Base-by-base conservation (phyloP, 2,113 vertebrate species). In the Rhabdomys dilectus region DNA sequence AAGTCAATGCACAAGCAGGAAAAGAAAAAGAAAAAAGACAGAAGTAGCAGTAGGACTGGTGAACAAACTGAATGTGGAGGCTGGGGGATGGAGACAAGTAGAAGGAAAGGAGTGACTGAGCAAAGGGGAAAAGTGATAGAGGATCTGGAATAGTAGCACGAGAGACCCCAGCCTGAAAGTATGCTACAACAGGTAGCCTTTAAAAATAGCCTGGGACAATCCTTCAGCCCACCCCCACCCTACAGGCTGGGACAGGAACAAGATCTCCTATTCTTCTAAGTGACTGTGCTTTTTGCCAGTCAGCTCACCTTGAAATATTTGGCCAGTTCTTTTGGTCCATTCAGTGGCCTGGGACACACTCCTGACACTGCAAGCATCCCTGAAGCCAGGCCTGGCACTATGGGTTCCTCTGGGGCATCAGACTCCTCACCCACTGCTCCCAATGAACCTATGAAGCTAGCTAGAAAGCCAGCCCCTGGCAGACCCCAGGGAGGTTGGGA, bases 101-200 rank as follows among this genome's bases (percentile, higher is more conserved):
- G 3, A 34, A 34, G 26, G 24, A 42, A 48, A 21, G 8, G 45
- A 21, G 22, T 39, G 84, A 34, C 53, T 29, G 68, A 73, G 39
- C 76, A 73, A 75, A 53, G 1, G 45, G 26, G 48, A 64, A 21
- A 60, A 5, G 11, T 3, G 1, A 51, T 29, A 1, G 3, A 36
- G 21, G 15, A 31, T 56, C 26, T 17, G 29, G 58, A 34, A 34
- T 26, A 16, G 58, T 1, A 22, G 62, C 80, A 39, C 7, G 7
- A 0, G 42, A 17, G 26, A 19, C 39, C 21, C 19, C 22, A 48
- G 6, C 34, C 34, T 1, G 15, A 42, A 64, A 7, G 3, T 9
- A 2, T 24, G 16, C 39, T n/a, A 17, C 64, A 72, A 92, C 3
- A 24, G 22, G 58, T 2, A 36, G 45, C 4, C 62, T 87, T 89